Conservation (phyloP, 2,888 invertebrate species). For the Thumatha senex region DNA sequence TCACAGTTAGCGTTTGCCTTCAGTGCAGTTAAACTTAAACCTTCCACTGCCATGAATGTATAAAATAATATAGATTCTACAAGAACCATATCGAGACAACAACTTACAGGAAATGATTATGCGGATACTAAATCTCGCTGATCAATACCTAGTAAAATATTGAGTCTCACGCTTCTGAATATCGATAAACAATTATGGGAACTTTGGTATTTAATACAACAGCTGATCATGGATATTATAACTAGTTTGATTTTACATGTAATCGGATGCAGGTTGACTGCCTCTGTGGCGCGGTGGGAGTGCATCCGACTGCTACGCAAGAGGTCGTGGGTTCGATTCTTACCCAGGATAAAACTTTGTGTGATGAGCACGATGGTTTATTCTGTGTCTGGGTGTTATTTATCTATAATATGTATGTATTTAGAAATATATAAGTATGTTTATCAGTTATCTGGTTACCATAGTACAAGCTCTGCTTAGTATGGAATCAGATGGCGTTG, state of each 20-base stretch:
- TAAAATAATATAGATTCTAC: conserved; percentile 8
- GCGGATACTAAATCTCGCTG: neutral
- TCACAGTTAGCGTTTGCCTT: conserved; percentile 35
- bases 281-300: too few species aligned
- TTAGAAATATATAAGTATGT: too few species aligned
- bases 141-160: neutral
- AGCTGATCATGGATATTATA: neutral
- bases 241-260: neutral
- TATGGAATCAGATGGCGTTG: too few species aligned
- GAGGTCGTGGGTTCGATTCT: too few species aligned
- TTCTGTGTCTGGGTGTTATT: too few species aligned
- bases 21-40: neutral
- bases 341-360: too few species aligned
- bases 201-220: neutral
- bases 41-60: neutral
- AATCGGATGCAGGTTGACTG: neutral
- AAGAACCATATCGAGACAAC: conserved; percentile 19
- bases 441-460: too few species aligned
- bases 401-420: too few species aligned
- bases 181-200: neutral
- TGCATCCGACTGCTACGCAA: too few species aligned
- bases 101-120: neutral
- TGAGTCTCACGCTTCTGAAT: neutral
- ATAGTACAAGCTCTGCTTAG: too few species aligned
- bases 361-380: too few species aligned